phyloP scores from a whole-genome alignment of 2,888 invertebrate species.

The Marronus borbonicus region DNA sequence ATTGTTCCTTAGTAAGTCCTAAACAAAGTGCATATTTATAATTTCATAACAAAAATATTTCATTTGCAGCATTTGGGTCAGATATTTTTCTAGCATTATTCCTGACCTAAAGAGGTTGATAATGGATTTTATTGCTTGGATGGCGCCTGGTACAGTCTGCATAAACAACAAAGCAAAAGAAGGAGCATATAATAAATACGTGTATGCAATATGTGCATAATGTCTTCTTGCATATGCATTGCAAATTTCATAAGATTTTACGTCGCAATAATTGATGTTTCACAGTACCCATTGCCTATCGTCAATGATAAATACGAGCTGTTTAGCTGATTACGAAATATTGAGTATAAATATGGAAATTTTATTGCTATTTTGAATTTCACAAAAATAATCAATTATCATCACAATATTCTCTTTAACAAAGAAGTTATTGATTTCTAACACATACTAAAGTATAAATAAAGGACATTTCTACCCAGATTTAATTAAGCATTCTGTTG shows the following conservation, averaged over 20 bases:
- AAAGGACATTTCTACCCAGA: no score
- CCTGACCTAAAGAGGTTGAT: slow-evolving; percentile 7
- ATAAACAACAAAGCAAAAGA: slow-evolving; percentile 8
- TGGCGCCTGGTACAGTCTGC: slow-evolving; percentile 24
- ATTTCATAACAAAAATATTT: background rate
- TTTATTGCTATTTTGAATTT: no score
- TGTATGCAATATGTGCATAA: background rate
- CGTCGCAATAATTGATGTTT: background rate
- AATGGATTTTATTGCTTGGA: slow-evolving; percentile 21
- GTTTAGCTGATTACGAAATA: no score
- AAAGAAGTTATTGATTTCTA: no score
- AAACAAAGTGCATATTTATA: background rate
- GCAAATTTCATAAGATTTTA: background rate
- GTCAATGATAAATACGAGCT: no score
- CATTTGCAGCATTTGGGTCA: background rate
- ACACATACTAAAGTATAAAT: no score
- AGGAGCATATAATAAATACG: background rate
- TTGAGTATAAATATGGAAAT: no score
- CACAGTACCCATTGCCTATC: no score
- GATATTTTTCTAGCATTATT: background rate
- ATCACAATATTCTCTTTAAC: no score
- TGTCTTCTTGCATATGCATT: background rate
- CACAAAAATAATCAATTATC: no score
- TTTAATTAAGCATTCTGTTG: no score
- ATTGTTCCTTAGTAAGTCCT: no score